phyloP scores from a whole-genome alignment of 2,888 invertebrate genomes.

The Hirtodrosophila cameraria region DNA sequence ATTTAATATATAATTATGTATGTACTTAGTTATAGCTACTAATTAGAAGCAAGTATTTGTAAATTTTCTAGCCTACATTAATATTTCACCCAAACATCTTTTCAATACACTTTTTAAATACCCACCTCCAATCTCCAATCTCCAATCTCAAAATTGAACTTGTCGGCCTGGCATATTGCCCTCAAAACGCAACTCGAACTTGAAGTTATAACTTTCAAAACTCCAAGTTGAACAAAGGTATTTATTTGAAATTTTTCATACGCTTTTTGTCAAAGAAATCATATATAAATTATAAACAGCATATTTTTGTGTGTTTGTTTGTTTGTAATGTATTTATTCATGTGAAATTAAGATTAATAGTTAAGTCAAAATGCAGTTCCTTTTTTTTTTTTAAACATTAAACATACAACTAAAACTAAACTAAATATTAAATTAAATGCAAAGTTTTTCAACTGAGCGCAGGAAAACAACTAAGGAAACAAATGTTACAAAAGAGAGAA shows the following conservation, averaged over 20 bases:
- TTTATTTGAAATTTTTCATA: conserved; percentile 64
- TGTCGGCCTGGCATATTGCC: conserved; percentile 58
- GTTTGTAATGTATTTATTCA: conserved; percentile 56
- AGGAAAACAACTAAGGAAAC: conserved; percentile 64
- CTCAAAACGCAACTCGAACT: conserved; percentile 36
- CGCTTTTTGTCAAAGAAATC: conserved; percentile 38
- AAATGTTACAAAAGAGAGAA: conserved; percentile 72
- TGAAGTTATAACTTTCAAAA: not conserved
- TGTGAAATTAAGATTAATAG: conserved; percentile 46
- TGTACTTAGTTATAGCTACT: not conserved
- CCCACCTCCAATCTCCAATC: conserved; percentile 22
- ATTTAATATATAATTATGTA: not conserved
- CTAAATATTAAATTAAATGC: conserved; percentile 53
- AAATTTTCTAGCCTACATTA: conserved; percentile 50
- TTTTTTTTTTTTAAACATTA: conserved; percentile 27
- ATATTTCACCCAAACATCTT: conserved; percentile 48
- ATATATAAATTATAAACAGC: conserved; percentile 27
- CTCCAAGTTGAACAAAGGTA: too few relatives aligned
- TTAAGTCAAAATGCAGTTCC: conserved; percentile 58
- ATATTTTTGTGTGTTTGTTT: conserved; percentile 2
- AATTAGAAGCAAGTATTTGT: conserved; percentile 23
- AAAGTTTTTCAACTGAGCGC: conserved; percentile 30
- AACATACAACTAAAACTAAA: conserved; percentile 37
- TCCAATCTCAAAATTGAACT: conserved; percentile 35
- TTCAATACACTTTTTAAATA: not conserved